A percentile compares a stretch with the other conserved stretches of the same genome.
Evolutionary conservation across 2,888 invertebrate species (phyloP).

Genomic region (Zaprionus obscuricornis): DNA sequence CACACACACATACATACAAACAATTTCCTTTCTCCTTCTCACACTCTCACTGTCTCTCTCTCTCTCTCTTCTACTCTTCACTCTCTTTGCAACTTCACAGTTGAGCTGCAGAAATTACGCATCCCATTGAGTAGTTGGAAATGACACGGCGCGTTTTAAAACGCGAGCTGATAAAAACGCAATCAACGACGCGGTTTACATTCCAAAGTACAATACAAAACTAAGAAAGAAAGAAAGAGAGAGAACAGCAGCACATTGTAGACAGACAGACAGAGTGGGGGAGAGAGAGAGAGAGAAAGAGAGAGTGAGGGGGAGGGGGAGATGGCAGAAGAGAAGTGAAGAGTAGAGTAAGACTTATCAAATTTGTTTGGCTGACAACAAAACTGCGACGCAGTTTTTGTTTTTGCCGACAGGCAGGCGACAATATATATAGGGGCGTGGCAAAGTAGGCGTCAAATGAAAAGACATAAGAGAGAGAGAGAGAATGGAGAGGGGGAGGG

Average conservation of each 20-base stretch:
- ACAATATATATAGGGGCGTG: no score
- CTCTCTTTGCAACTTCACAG: no score
- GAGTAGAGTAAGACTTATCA: slow-evolving; percentile 26
- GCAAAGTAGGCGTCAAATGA: no score
- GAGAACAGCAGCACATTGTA: slow-evolving; percentile 41
- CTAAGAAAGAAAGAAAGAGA: no score
- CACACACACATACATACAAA: background rate
- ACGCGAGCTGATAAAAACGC: slow-evolving; percentile 65
- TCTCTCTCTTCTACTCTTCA: no score
- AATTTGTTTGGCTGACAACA: no score
- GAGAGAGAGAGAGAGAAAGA: no score
- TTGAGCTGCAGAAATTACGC: slow-evolving; percentile 58
- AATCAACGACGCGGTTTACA: slow-evolving; percentile 65
- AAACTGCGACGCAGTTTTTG: no score
- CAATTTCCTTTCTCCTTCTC: background rate
- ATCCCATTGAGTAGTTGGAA: slow-evolving; percentile 69
- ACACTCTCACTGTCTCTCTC: background rate
- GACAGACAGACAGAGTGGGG: slow-evolving; percentile 14
- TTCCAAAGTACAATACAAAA: slow-evolving; percentile 64
- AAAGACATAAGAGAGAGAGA: background rate
- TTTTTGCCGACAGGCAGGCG: no score
- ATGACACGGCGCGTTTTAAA: slow-evolving; percentile 56
- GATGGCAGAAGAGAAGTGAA: background rate
- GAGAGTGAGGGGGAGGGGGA: background rate
- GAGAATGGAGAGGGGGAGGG: background rate